phyloP scores from a whole-genome alignment of 2,113 vertebrate genomes.

The Salvelinus sp. region DNA sequence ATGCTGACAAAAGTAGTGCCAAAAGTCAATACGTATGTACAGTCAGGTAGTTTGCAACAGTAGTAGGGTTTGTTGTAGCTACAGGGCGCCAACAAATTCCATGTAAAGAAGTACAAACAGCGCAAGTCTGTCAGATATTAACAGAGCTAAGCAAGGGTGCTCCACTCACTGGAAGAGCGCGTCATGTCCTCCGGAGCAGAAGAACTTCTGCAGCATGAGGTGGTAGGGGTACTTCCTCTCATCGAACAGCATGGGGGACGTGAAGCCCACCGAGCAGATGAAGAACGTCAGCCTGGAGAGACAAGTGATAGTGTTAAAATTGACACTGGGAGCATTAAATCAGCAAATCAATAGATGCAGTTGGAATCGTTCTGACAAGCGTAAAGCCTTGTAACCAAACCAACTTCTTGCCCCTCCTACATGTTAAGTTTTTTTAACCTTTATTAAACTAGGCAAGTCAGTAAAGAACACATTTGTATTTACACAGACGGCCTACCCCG shows the following conservation, averaged over 20 bases:
- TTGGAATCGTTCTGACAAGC: too few species aligned
- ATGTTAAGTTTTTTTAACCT: too few species aligned
- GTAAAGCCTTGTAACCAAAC: too few species aligned
- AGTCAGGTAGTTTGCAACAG: not conserved
- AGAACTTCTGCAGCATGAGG: slow-evolving; percentile 94
- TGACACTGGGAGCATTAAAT: too few species aligned
- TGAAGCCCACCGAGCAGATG: slow-evolving; percentile 94
- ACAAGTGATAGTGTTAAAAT: too few species aligned
- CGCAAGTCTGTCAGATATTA: not conserved
- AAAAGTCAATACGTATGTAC: not conserved
- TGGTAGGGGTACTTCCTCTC: slow-evolving; percentile 94
- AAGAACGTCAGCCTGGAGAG: slow-evolving; percentile 87
- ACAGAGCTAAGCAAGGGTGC: not conserved
- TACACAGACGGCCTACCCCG: too few species aligned
- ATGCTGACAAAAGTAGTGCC: not conserved
- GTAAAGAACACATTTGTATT: too few species aligned
- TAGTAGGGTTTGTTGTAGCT: too few species aligned
- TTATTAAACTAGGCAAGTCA: too few species aligned
- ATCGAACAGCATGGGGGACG: slow-evolving; percentile 93
- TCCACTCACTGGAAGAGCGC: slow-evolving; percentile 90
- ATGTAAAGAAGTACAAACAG: not conserved
- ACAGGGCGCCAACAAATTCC: too few species aligned
- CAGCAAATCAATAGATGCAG: too few species aligned
- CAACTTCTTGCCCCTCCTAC: too few species aligned
- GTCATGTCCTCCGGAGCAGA: slow-evolving; percentile 92